phyloP scores from a whole-genome alignment of 2,888 invertebrate species.

The Plemyria rubiginata region DNA sequence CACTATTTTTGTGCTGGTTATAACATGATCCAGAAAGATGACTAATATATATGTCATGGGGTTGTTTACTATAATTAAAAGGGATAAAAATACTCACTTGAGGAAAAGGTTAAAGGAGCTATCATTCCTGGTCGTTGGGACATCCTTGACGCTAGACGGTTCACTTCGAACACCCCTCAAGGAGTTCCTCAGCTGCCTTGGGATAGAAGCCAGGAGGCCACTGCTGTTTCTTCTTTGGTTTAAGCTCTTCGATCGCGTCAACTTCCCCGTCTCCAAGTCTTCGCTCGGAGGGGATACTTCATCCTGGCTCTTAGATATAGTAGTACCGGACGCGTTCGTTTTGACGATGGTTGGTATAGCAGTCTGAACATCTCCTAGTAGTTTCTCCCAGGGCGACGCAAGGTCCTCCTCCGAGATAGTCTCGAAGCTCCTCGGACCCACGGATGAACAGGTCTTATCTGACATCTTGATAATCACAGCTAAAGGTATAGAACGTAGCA shows the following conservation, averaged over 20 bases:
- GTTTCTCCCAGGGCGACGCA: conserved; percentile 79
- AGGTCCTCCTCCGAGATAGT: conserved; percentile 81
- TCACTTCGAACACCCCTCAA: conserved; percentile 80
- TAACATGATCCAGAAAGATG: not conserved
- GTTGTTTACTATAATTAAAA: not conserved
- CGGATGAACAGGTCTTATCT: conserved; percentile 79
- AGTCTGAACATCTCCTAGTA: conserved; percentile 75
- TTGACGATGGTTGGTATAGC: conserved; percentile 79
- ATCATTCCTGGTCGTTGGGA: conserved; percentile 78
- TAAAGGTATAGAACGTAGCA: conserved; percentile 73
- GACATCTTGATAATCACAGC: conserved; percentile 70
- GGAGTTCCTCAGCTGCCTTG: conserved; percentile 80
- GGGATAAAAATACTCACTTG: conserved; percentile 65
- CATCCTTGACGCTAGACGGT: conserved; percentile 80
- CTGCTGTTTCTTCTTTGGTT: conserved; percentile 80
- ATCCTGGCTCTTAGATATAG: conserved; percentile 58
- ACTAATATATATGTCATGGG: not conserved
- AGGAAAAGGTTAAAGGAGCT: conserved; percentile 80
- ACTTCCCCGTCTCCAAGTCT: conserved; percentile 71
- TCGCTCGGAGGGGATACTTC: conserved; percentile 65
- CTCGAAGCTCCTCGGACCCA: conserved; percentile 81
- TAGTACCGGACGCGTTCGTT: conserved; percentile 75
- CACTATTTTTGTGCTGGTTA: no score
- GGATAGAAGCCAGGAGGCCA: conserved; percentile 82
- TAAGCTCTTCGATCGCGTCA: conserved; percentile 79